A percentile compares a stretch with the other conserved stretches of the same genome.
These are phyloP conservation scores for Turritopsis rubra DNA, from an alignment of 30 jellyfish, hydroid and myxozoan genomes.

Conservation along the genomic window DNA sequence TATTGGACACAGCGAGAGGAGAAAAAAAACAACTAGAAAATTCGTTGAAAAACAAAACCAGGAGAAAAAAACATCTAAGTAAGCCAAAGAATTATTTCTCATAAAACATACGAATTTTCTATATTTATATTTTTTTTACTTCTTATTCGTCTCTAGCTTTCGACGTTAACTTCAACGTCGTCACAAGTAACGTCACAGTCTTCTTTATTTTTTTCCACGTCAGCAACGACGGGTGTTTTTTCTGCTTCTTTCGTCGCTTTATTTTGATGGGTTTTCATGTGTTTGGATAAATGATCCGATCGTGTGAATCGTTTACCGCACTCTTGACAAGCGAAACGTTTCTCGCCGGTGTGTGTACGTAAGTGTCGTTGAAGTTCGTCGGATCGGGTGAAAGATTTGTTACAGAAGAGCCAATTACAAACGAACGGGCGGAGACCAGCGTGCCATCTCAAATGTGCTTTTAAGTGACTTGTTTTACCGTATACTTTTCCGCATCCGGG, in stretches of 20 bases:
- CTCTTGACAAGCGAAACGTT: conserved; percentile 93
- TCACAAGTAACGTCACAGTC: background rate
- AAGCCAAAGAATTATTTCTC: no score
- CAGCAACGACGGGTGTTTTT: conserved; percentile 17
- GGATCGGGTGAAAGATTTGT: conserved; percentile 90
- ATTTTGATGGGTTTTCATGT: conserved; percentile 95
- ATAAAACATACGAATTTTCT: no score
- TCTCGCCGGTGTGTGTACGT: conserved; percentile 98
- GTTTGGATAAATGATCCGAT: conserved; percentile 96
- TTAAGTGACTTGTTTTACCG: conserved; percentile 96
- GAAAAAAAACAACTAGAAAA: background rate
- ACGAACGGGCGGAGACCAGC: conserved; percentile 98
- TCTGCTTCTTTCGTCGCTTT: conserved; percentile 44
- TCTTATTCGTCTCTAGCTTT: background rate
- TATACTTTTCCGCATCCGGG: conserved; percentile 99
- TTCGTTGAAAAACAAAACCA: background rate
- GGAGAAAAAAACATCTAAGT: no score
- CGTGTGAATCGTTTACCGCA: conserved; percentile 95
- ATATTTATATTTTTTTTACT: no score
- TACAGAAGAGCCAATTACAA: conserved; percentile 96
- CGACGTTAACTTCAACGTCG: conserved; percentile 26
- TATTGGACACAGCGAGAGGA: background rate
- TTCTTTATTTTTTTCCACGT: conserved; percentile 32
- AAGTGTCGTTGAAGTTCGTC: conserved; percentile 98
- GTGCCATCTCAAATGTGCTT: conserved; percentile 99